A percentile compares a stretch with the other conserved stretches of the same genome.
Conservation (phyloP, 2,888 invertebrate species). For the Exocentrus adspersus region DNA sequence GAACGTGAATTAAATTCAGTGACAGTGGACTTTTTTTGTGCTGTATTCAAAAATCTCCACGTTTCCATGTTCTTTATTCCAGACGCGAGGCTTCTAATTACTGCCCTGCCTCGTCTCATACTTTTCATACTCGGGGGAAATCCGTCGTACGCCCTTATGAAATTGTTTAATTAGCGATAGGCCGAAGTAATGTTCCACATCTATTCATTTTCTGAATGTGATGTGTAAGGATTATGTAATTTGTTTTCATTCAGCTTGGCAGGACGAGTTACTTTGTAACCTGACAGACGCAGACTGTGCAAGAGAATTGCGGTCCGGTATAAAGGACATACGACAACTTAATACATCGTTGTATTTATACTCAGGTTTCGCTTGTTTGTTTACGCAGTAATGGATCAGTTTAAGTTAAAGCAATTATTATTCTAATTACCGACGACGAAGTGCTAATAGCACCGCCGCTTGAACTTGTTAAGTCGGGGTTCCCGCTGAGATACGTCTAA, state of each 20-base stretch:
- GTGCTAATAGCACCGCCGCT: not conserved
- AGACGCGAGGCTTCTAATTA: too few species aligned
- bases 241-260: not conserved
- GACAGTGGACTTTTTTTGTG: too few species aligned
- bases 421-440: conserved; percentile 1
- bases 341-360: too few species aligned
- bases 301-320: too few species aligned
- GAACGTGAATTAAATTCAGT: too few species aligned
- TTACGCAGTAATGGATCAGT: too few species aligned
- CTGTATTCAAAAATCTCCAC: too few species aligned
- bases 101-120: not conserved
- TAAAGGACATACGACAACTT: too few species aligned
- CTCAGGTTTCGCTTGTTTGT: too few species aligned
- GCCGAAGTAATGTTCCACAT: not conserved
- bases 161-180: conserved; percentile 13
- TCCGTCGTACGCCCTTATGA: conserved; percentile 1
- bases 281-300: not conserved
- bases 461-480: conserved; percentile 7
- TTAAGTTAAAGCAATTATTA: not conserved
- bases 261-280: not conserved
- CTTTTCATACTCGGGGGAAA: conserved; percentile 14
- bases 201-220: not conserved
- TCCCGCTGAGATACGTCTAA: conserved; percentile 21
- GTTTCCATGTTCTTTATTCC: too few species aligned
- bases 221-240: not conserved